Evolutionary conservation across 2,113 vertebrate genomes (phyloP).

Genomic region (Nasalis larvatus): DNA sequence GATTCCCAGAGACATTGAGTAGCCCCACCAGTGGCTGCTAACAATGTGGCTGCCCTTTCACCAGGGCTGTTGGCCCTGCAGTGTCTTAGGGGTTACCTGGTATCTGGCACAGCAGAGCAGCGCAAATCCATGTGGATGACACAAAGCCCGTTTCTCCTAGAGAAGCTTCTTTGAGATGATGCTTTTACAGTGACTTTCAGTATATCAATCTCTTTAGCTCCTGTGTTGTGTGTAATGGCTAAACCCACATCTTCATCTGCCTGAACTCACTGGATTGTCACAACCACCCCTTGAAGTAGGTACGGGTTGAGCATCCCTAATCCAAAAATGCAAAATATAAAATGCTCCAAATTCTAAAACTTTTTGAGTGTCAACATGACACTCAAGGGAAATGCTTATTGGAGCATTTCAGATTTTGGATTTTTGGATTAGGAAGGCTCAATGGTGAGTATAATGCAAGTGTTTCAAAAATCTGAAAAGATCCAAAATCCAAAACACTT

Average conservation of each 20-base stretch:
- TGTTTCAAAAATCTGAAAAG: background rate
- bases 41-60: rapidly evolving
- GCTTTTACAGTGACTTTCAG: background rate
- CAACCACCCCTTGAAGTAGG: background rate
- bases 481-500: background rate
- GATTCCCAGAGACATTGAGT: background rate
- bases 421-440: background rate
- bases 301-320: background rate
- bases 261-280: background rate
- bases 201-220: background rate
- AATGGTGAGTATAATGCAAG: background rate
- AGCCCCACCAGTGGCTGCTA: background rate
- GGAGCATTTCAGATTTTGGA: background rate
- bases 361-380: background rate
- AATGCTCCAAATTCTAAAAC: background rate
- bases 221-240: background rate
- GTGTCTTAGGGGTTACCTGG: background rate
- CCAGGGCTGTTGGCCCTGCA: background rate
- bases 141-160: background rate
- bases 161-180: background rate
- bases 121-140: background rate
- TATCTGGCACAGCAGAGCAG: background rate
- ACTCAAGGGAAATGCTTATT: background rate
- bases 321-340: background rate
- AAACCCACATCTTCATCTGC: rapidly evolving